These are phyloP conservation scores for Phataginus tricuspis DNA, from an alignment of 2,797 vertebrate genomes.

Conservation along the genomic window DNA sequence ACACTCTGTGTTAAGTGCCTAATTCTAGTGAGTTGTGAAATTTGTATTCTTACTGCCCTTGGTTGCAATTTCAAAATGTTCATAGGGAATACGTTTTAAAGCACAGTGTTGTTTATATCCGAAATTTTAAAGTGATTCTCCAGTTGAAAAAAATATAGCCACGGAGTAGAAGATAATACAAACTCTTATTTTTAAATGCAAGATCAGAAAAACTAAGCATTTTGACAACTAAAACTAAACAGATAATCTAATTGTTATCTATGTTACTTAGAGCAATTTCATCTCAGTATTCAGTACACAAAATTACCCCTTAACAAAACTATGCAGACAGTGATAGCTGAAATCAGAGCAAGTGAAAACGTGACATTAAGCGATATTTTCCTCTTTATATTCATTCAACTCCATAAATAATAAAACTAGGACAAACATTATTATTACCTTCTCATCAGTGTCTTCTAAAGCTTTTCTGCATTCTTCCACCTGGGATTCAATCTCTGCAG, in stretches of 20 bases:
- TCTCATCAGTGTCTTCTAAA: conserved; percentile 89
- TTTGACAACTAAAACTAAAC: not conserved
- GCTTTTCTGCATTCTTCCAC: conserved; percentile 89
- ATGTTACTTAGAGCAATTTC: not conserved
- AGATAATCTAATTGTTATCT: not conserved
- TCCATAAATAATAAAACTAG: not conserved
- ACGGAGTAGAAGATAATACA: not conserved
- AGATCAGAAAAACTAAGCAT: conserved; percentile 32
- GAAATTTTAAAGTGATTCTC: not conserved
- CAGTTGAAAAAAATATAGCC: not conserved
- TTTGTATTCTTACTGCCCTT: not conserved
- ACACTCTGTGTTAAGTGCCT: not conserved
- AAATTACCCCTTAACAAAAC: not conserved
- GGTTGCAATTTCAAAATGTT: conserved; percentile 13
- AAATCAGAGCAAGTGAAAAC: conserved; percentile 28
- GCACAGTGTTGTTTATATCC: not conserved
- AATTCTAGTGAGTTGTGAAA: not conserved
- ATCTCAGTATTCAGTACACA: not conserved
- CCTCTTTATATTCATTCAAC: not conserved
- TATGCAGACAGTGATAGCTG: conserved; percentile 19
- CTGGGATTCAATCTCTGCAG: conserved; percentile 88
- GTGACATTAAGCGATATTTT: not conserved
- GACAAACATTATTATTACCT: conserved; percentile 87
- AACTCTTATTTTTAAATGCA: conserved; percentile 17
- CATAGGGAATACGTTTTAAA: not conserved